phyloP scores from a whole-genome alignment of 2,113 vertebrate genomes.

The Planiliza haematocheilus region DNA sequence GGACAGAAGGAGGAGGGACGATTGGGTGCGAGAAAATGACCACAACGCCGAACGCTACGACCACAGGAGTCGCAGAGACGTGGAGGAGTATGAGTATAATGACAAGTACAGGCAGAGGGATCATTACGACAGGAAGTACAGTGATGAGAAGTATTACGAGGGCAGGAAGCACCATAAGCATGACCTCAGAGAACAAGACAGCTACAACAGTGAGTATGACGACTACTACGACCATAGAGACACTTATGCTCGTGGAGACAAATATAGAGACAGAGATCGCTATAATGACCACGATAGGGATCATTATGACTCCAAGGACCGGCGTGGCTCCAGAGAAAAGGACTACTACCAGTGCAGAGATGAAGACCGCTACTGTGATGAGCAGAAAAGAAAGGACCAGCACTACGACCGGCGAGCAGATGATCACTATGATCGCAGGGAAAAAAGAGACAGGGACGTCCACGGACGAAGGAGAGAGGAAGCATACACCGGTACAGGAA shows the following conservation, averaged over 20 bases:
- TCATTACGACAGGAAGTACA: slow-evolving; percentile 58
- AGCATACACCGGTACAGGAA: slow-evolving; percentile 28
- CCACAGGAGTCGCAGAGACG: slow-evolving; percentile 46
- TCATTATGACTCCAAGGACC: slow-evolving; percentile 61
- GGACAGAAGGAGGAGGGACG: slow-evolving; percentile 62
- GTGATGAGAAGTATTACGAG: slow-evolving; percentile 51
- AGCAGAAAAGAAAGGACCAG: slow-evolving; percentile 41
- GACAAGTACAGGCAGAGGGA: slow-evolving; percentile 62
- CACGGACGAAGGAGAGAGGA: slow-evolving; percentile 43
- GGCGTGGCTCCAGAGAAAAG: slow-evolving; percentile 47
- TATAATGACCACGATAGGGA: slow-evolving; percentile 58
- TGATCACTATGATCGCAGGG: slow-evolving; percentile 59
- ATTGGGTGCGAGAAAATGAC: slow-evolving; percentile 56
- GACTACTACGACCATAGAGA: slow-evolving; percentile 53
- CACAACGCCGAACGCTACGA: slow-evolving; percentile 51
- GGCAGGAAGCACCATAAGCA: slow-evolving; percentile 43
- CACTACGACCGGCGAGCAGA: slow-evolving; percentile 40
- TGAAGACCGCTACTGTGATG: slow-evolving; percentile 50
- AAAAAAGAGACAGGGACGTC: slow-evolving; percentile 47
- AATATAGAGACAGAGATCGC: slow-evolving; percentile 49
- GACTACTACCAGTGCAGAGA: slow-evolving; percentile 56
- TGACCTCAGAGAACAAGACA: slow-evolving; percentile 58
- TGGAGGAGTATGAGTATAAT: slow-evolving; percentile 57
- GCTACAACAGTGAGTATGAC: slow-evolving; percentile 60
- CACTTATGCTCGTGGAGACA: slow-evolving; percentile 42